Evolutionary conservation across 2,888 invertebrate genomes (phyloP), one percentile per base, ranked within the genome.

Genomic region (Hirtodrosophila duncani): DNA sequence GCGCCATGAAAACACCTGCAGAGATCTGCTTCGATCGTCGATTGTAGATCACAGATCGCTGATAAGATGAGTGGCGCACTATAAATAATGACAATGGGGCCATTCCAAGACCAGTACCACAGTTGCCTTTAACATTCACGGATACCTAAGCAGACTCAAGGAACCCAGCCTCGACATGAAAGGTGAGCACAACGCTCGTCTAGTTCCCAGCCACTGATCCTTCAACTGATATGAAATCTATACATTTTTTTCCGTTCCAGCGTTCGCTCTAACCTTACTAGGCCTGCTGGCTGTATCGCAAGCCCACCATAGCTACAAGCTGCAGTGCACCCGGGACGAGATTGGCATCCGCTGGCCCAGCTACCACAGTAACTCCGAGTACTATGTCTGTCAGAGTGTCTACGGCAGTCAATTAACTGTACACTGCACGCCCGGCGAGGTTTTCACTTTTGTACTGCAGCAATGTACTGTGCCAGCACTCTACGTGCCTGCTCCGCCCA

Each of bases 311-410:
- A 67, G 71, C 39, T 82, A 81, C 44, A 48, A 36, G 11, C 61
- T 85, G 57, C 65, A 71, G 63, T 86, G 86, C 56, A 63, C 65
- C 11, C 57, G 65, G 2, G 66, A 81, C 0, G 85, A 86, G 59
- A 44, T 83, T 6, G 81, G 81, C 51, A 77, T 85, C 16, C 75
- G 86, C 44, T 87, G 86, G 86, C 86, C 87, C 2, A 83, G 81
- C 60, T 86, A 85, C 36, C 65, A 77, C 26, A 79, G 86, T 59
- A 80, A 67, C 42, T 72, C 83, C 6, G 72, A 72, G 49, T 87
- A 83, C 56, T 83, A 64, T 45, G 67, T 82, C 14, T 87, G 86
- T 43, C 60, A 66, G 27, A 55, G 63, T 1, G 33, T 81, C 26
- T 69, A 61, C 9, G 84, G 78, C 14, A 66, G 45, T 30, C 68